A percentile compares a stretch with the other conserved stretches of the same genome.
Evolutionary conservation across 1,140 invertebrate species (phyloP).

Genomic region (Bombus vancouverensis): DNA sequence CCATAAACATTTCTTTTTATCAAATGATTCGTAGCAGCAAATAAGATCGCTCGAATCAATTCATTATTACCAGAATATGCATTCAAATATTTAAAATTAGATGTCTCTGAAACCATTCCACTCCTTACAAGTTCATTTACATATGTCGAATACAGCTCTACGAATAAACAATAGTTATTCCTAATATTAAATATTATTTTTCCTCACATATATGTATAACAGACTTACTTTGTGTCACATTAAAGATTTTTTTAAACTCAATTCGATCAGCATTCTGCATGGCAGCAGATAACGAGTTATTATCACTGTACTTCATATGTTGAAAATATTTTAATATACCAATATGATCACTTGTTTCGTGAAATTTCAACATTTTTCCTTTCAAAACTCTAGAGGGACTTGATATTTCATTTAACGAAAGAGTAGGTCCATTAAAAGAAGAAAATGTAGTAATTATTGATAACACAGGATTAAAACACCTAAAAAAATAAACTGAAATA

Average conservation of each 20-base stretch:
- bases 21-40: slow-evolving; percentile 5
- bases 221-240: not conserved
- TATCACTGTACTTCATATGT: fast-evolving
- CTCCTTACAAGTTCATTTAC: not conserved
- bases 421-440: slow-evolving; percentile 60
- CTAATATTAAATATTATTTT: not conserved
- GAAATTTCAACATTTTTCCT: slow-evolving; percentile 80
- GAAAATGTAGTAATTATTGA: slow-evolving; percentile 75
- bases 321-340: slow-evolving; percentile 71
- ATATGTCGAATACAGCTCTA: not conserved
- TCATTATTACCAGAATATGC: not conserved
- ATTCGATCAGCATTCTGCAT: not conserved
- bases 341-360: slow-evolving; percentile 83
- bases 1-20: not conserved
- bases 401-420: slow-evolving; percentile 67
- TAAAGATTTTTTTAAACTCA: fast-evolving
- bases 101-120: not conserved
- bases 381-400: slow-evolving; percentile 75
- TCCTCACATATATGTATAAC: not conserved
- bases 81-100: not conserved
- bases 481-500: slow-evolving; percentile 52
- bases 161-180: not conserved
- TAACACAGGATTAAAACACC: slow-evolving; percentile 79
- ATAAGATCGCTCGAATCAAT: slow-evolving; percentile 26
- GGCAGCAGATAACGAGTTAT: fast-evolving